Percentiles rank a stretch among this genome's conserved stretches.
Conservation (phyloP, 2,113 vertebrate species). For the Gnathonemus longibarbis region DNA sequence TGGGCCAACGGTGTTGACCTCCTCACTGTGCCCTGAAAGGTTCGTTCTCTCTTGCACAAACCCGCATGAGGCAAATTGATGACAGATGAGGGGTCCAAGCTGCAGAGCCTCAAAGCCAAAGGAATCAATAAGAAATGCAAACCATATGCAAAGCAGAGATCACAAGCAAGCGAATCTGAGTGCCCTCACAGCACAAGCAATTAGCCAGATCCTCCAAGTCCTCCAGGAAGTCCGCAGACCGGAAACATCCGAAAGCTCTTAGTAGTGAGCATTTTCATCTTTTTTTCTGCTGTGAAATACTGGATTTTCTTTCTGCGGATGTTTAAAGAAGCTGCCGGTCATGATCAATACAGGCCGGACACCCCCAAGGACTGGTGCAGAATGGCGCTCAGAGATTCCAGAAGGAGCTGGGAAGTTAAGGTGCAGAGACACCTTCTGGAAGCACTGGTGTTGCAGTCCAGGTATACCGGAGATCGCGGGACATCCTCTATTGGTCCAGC, state of each 20-base stretch:
- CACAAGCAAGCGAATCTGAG: slow-evolving; percentile 16
- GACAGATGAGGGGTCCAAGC: slow-evolving; percentile 16
- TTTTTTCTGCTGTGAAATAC: not conserved
- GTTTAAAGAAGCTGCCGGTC: not conserved
- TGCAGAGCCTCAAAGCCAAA: slow-evolving; percentile 11
- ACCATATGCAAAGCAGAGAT: slow-evolving; percentile 27
- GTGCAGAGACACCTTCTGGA: not conserved
- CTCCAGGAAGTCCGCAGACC: not conserved
- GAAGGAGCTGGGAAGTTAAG: not conserved
- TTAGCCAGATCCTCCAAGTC: not conserved
- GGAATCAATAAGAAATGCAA: slow-evolving; percentile 29
- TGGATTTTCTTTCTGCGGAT: not conserved
- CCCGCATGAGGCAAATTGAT: not conserved
- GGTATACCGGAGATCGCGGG: not conserved
- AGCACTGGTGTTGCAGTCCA: not conserved
- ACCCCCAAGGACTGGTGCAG: not conserved
- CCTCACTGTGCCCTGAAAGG: not conserved
- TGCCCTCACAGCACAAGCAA: not conserved
- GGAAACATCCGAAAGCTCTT: not conserved
- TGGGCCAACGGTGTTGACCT: not conserved
- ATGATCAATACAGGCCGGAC: not conserved
- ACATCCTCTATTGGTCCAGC: not conserved
- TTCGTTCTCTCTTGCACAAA: not conserved
- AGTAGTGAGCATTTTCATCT: not conserved
- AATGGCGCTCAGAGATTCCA: not conserved